These are phyloP conservation scores for Popillia japonica DNA, from an alignment of 1,140 invertebrate species.

Conservation along the genomic window DNA sequence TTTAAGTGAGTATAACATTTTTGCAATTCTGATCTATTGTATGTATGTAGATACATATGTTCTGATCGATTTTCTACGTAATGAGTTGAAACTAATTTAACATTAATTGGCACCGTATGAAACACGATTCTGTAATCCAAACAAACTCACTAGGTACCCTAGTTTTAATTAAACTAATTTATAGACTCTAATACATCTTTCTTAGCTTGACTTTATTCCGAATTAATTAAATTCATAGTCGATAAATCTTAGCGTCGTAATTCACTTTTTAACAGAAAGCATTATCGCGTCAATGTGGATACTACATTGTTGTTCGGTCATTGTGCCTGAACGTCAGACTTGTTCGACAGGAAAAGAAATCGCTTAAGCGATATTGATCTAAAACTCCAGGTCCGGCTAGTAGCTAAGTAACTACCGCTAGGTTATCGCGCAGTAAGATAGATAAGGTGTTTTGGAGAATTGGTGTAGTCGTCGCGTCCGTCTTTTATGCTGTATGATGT, in stretches of 20 bases:
- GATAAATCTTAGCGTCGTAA: neutral
- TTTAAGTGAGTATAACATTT: conserved; percentile 88
- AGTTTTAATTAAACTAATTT: too few species aligned
- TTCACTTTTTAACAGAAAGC: neutral
- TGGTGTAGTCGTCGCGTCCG: neutral
- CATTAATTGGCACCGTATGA: too few species aligned
- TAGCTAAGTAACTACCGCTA: neutral
- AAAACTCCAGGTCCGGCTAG: neutral
- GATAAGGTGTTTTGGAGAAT: neutral
- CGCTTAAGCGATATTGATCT: conserved; percentile 10
- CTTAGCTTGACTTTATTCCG: too few species aligned
- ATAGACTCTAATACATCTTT: too few species aligned
- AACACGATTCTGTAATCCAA: too few species aligned
- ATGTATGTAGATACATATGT: too few species aligned
- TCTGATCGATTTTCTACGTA: too few species aligned
- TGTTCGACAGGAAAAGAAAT: conserved; percentile 27
- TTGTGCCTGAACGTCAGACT: conserved; percentile 2
- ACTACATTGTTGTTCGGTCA: conserved; percentile 15
- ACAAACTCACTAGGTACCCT: too few species aligned
- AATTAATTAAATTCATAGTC: too few species aligned
- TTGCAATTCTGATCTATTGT: too few species aligned
- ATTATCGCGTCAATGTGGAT: neutral
- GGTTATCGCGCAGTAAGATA: neutral
- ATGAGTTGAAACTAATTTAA: too few species aligned
- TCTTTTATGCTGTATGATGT: too few species aligned